Conservation (phyloP, 2,888 invertebrate genomes). For the Hypsopygia costalis region DNA sequence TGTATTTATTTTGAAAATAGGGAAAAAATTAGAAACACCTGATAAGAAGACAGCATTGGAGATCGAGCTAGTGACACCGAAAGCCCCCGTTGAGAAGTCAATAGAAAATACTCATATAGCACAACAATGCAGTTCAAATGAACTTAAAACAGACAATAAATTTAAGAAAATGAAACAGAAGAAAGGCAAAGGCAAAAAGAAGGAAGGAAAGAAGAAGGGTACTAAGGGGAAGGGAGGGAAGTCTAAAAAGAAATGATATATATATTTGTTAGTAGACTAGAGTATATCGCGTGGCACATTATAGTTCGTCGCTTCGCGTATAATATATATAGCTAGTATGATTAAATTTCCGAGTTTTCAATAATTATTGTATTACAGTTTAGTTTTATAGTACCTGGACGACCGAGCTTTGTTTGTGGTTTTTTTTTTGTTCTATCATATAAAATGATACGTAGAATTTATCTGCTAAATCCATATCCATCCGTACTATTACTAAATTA, state of each 20-base stretch:
- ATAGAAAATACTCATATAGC: conserved; percentile 34
- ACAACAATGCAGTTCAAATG: conserved; percentile 46
- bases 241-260: conserved; percentile 24
- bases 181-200: conserved; percentile 26
- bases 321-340: too few species aligned
- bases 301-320: too few species aligned
- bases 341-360: too few species aligned
- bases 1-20: conserved; percentile 71
- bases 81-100: conserved; percentile 39
- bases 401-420: too few species aligned
- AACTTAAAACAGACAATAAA: conserved; percentile 22
- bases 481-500: too few species aligned
- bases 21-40: conserved; percentile 66
- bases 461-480: too few species aligned
- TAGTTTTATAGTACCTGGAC: too few species aligned
- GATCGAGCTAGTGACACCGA: conserved; percentile 69
- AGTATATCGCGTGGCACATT: too few species aligned
- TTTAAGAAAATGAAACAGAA: conserved; percentile 26
- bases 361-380: too few species aligned
- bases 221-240: conserved; percentile 24
- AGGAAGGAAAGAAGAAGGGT: conserved; percentile 25
- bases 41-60: conserved; percentile 72
- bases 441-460: too few species aligned
- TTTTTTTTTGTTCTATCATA: too few species aligned
- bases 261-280: too few species aligned